A percentile compares a stretch with the other conserved stretches of the same genome.
These are phyloP conservation scores for Drosophila flavopinicola DNA, from an alignment of 2,888 invertebrate species.

Conservation along the genomic window DNA sequence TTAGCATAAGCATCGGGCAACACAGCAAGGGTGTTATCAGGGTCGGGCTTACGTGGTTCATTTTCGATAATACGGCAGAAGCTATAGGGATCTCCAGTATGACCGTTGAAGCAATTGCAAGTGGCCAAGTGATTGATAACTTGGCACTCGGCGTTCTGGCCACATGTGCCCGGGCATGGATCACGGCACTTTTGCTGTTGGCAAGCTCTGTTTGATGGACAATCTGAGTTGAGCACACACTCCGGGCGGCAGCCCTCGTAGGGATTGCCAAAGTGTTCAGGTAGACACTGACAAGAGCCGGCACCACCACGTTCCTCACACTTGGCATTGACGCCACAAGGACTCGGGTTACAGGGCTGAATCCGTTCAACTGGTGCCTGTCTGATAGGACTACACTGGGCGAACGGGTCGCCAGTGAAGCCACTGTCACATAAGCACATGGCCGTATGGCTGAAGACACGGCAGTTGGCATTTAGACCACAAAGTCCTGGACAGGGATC, in stretches of 20 bases:
- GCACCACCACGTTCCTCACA: constrained; percentile 90
- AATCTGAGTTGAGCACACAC: constrained; percentile 88
- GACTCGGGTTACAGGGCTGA: constrained; percentile 86
- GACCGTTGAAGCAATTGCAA: constrained; percentile 87
- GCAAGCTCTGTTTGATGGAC: constrained; percentile 88
- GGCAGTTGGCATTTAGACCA: constrained; percentile 86
- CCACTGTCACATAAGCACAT: constrained; percentile 86
- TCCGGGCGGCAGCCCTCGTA: constrained; percentile 90
- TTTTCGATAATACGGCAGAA: constrained; percentile 85
- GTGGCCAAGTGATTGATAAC: constrained; percentile 88
- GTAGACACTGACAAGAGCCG: constrained; percentile 89
- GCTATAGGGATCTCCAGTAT: constrained; percentile 89
- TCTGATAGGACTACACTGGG: constrained; percentile 82
- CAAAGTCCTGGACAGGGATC: constrained; percentile 88
- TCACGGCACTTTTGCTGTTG: constrained; percentile 87
- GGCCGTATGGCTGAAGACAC: constrained; percentile 86
- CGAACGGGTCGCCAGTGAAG: constrained; percentile 87
- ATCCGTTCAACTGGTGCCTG: constrained; percentile 85
- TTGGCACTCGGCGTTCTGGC: constrained; percentile 87
- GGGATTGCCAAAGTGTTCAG: constrained; percentile 91
- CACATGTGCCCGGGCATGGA: constrained; percentile 88
- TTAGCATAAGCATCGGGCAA: background rate
- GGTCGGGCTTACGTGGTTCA: constrained; percentile 84
- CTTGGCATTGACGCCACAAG: constrained; percentile 88
- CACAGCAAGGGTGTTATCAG: background rate